Base-by-base conservation (phyloP, 1,140 invertebrate genomes). In the Colletes latitarsis region DNA sequence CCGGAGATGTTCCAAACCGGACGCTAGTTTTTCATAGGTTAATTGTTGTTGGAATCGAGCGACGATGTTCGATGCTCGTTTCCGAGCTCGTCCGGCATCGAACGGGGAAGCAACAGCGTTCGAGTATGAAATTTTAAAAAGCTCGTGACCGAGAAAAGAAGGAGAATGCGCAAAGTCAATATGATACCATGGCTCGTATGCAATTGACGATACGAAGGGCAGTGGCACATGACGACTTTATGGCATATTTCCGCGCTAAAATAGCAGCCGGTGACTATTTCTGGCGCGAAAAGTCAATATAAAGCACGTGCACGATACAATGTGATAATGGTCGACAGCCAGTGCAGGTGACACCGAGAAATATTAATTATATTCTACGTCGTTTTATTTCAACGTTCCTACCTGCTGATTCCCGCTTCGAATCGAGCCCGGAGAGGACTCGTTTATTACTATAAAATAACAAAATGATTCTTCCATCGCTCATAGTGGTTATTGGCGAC, bases 181-280 rank as follows among this genome's bases (percentile, higher is more conserved):
- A 46, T 66, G 43, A 66, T 49, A 19, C n/a, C 10, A 43, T 10
- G 17, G 43, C 64, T 64, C 9, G 17, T 49, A 21, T 30, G 21
- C 21, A 46, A 64, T 43, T 21, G 46, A 46, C 63, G 15, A 67
- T 21, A 19, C 21, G 63, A 14, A n/a, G 17, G 62, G 10, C 10
- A 43, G n/a, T 17, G 66, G n/a, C 30, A 75, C 63, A 62, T 43
- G 63, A 76, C 75, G 41, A 68, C 41, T 77, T 77, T 60, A 60
- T 62, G 75, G 21, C 52, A 41, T n/a, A 69, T 77, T 77, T 69
- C 14, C 73, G 9, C 52, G 73, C 52, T 57, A 76, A 76, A 66
- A 76, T 57, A 67, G 63, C 62, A 67, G 6, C 52, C 19, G 17
- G 17, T 8, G 15, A 69, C 66, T 62, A 77, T 77, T 77, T 77